Conservation (phyloP, 2,113 vertebrate genomes). For the Gymnorhina tibicen region DNA sequence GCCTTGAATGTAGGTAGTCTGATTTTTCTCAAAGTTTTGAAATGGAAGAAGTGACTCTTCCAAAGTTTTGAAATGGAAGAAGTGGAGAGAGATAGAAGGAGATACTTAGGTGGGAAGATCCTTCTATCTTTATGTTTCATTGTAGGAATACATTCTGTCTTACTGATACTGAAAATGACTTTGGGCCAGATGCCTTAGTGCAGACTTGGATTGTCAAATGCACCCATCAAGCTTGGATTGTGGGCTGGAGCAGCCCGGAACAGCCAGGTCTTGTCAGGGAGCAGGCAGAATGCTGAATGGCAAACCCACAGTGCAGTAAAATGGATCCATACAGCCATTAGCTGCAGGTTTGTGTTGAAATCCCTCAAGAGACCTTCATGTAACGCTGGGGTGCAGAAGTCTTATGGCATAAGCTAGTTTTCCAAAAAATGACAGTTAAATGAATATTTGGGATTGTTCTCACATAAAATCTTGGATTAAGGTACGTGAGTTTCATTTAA, state of each 20-base stretch:
- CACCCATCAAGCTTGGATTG: not conserved
- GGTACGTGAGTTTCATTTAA: not conserved
- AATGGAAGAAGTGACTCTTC: not conserved
- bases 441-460: not conserved
- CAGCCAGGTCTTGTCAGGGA: not conserved
- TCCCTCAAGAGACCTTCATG: not conserved
- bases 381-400: not conserved
- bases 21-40: not conserved
- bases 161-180: not conserved
- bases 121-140: not conserved
- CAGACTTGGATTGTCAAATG: not conserved
- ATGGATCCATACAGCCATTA: not conserved
- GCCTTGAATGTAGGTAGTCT: not conserved
- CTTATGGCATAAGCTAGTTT: not conserved
- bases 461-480: not conserved
- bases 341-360: not conserved
- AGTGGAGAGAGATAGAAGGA: not conserved
- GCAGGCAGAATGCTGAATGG: not conserved
- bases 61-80: too few relatives aligned
- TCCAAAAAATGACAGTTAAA: not conserved
- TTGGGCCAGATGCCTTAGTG: not conserved
- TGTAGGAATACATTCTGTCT: not conserved
- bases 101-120: not conserved
- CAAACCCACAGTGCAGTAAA: not conserved
- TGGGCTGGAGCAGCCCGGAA: not conserved